phyloP scores from a whole-genome alignment of 2,113 vertebrate species.

The Dasypus novemcinctus region DNA sequence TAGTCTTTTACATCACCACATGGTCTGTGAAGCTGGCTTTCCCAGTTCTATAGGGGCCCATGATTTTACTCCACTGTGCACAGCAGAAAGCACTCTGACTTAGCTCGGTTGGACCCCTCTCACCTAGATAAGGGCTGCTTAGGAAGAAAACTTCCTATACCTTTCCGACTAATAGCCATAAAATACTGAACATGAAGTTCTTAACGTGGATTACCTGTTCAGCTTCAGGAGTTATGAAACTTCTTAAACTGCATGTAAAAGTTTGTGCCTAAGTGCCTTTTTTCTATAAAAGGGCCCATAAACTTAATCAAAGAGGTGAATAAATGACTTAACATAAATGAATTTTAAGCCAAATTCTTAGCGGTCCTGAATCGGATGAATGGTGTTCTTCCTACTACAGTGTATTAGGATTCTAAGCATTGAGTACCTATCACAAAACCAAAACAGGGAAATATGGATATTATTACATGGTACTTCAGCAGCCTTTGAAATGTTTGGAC shows the following conservation, averaged over 20 bases:
- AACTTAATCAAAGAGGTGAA: conserved; percentile 12
- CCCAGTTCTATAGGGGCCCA: background rate
- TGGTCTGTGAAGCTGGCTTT: background rate
- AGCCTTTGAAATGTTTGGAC: background rate
- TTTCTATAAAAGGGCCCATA: background rate
- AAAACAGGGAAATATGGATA: background rate
- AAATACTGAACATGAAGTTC: background rate
- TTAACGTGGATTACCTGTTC: background rate
- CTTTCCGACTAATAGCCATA: background rate
- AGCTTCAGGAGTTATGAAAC: background rate
- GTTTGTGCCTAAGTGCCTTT: background rate
- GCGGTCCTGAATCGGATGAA: background rate
- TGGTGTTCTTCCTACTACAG: background rate
- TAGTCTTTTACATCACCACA: background rate
- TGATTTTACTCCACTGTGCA: background rate
- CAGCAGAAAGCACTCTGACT: background rate
- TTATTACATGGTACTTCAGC: background rate
- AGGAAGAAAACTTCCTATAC: background rate
- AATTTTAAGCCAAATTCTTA: background rate
- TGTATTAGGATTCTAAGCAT: background rate
- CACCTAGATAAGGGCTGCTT: background rate
- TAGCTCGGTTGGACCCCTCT: background rate
- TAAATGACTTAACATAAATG: background rate
- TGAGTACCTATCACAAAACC: background rate
- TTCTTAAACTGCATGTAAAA: background rate